phyloP scores from a whole-genome alignment of 1,140 invertebrate genomes.

The Drosophila nannoptera region DNA sequence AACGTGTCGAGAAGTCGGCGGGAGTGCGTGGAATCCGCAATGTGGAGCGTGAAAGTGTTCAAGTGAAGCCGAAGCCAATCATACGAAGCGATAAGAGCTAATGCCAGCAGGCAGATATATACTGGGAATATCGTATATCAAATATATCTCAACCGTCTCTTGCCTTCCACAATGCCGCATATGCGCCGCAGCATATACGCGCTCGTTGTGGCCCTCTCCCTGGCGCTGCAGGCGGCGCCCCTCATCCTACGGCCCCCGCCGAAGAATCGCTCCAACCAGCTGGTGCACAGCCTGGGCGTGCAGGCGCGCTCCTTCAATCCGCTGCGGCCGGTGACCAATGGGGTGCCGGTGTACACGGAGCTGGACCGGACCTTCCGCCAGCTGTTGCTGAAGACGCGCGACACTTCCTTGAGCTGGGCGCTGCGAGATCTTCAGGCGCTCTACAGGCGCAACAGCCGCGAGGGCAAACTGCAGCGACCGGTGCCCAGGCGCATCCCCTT shows the following conservation, averaged over 20 bases:
- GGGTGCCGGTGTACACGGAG: slow-evolving; percentile 47
- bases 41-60: too few species aligned
- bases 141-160: too few species aligned
- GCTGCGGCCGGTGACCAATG: slow-evolving; percentile 21
- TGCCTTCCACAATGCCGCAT: slow-evolving; percentile 15
- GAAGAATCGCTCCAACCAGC: slow-evolving; percentile 51
- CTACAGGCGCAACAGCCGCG: slow-evolving; percentile 17
- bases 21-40: slow-evolving; percentile 9
- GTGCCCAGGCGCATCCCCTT: slow-evolving; percentile 37
- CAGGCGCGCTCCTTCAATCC: slow-evolving; percentile 32
- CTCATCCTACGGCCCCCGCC: slow-evolving; percentile 20
- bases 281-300: slow-evolving; percentile 53
- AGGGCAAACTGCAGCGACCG: slow-evolving; percentile 57
- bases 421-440: slow-evolving; percentile 42
- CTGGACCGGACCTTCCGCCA: slow-evolving; percentile 47
- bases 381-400: slow-evolving; percentile 36
- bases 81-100: too few species aligned
- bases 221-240: background rate
- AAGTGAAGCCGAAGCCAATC: too few species aligned
- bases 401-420: slow-evolving; percentile 29
- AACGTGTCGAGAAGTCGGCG: slow-evolving; percentile 68
- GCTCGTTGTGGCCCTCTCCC: background rate
- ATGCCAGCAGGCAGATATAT: too few species aligned
- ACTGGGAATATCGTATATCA: too few species aligned
- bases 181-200: background rate